Percentiles rank a stretch among this genome's conserved stretches.
Conservation (phyloP, 2,888 invertebrate genomes). For the Pristionchus japonicus region DNA sequence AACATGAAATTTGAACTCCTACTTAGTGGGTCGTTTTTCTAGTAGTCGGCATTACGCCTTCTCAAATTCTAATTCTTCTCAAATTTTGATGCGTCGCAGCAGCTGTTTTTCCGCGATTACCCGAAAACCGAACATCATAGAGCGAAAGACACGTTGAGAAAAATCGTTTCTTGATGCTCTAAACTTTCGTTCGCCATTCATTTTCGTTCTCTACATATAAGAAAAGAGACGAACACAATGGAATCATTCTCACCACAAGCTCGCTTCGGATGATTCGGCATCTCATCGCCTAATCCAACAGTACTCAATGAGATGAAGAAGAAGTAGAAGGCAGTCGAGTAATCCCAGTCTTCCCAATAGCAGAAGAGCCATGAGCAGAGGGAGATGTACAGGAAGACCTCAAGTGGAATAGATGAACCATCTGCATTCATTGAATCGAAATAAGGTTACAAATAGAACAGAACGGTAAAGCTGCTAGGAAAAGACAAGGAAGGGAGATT, state of each 20-base stretch:
- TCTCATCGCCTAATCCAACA: conserved; percentile 71
- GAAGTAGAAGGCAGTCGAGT: conserved; percentile 70
- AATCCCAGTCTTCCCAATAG: conserved; percentile 72
- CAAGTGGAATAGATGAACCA: neutral
- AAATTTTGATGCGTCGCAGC: no score
- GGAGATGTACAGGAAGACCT: conserved; percentile 64
- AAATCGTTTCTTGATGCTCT: no score
- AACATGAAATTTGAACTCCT: neutral
- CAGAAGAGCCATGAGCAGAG: conserved; percentile 67
- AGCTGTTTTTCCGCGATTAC: no score
- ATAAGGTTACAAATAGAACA: neutral
- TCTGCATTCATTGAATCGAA: neutral
- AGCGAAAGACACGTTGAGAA: no score
- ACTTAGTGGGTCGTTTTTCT: neutral
- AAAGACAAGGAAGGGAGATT: no score
- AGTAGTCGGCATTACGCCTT: neutral
- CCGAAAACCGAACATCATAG: neutral
- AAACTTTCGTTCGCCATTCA: no score
- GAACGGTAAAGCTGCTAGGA: no score
- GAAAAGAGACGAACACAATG: no score
- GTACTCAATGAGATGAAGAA: conserved; percentile 71
- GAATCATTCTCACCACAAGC: conserved; percentile 64
- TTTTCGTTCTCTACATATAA: no score
- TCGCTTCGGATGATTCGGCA: conserved; percentile 69
- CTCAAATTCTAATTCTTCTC: no score